These are phyloP conservation scores for Galaxias olidus DNA, from an alignment of 2,797 vertebrate species.

Conservation along the genomic window DNA sequence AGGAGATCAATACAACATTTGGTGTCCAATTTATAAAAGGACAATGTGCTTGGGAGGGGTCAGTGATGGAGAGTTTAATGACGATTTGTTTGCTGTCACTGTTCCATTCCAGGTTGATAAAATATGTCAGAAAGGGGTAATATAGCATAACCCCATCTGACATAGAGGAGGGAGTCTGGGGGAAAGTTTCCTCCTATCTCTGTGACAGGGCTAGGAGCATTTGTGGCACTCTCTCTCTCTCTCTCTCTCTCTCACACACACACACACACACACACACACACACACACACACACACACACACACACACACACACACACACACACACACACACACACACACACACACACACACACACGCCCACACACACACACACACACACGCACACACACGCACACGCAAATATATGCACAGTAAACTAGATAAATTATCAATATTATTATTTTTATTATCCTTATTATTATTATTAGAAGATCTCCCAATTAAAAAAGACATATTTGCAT, in stretches of 20 bases:
- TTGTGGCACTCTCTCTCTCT: too few relatives aligned
- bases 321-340: background rate
- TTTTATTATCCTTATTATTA: too few relatives aligned
- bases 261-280: background rate
- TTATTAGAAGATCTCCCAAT: too few relatives aligned
- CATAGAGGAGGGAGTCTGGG: conserved; percentile 25
- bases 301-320: background rate
- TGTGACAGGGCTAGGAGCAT: conserved; percentile 3
- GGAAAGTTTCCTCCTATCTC: conserved; percentile 34
- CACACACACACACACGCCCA: background rate
- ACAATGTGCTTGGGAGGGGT: conserved; percentile 80
- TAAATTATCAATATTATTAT: too few relatives aligned
- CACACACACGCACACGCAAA: too few relatives aligned
- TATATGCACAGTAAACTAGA: too few relatives aligned
- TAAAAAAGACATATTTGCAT: too few relatives aligned
- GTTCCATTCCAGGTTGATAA: conserved; percentile 88
- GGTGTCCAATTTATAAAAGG: conserved; percentile 95
- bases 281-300: conserved; percentile 1
- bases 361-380: background rate
- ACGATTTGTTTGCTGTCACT: conserved; percentile 88
- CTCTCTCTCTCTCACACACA: background rate
- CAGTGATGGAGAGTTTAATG: conserved; percentile 92
- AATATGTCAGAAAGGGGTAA: conserved; percentile 87
- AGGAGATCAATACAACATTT: conserved; percentile 93
- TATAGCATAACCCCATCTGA: conserved; percentile 75